Conservation (phyloP, 2,113 vertebrate species). For the Cottus gobio region DNA sequence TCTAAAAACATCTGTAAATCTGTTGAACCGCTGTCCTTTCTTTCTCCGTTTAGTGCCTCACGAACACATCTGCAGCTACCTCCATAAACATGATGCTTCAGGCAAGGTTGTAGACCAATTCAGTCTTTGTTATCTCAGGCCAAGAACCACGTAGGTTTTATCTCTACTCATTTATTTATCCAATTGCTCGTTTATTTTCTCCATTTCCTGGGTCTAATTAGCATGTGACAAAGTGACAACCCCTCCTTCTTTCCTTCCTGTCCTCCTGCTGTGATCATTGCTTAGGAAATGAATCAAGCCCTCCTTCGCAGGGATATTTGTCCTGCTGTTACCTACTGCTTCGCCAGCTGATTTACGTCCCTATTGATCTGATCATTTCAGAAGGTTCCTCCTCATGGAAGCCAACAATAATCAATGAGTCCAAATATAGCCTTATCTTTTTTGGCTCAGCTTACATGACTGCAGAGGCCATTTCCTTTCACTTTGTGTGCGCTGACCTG, state of each 20-base stretch:
- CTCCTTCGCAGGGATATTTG: conserved; percentile 30
- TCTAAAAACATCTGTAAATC: conserved; percentile 66
- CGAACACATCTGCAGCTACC: conserved; percentile 16
- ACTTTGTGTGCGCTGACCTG: conserved; percentile 19
- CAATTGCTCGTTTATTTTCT: conserved; percentile 70
- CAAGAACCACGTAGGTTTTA: conserved; percentile 62
- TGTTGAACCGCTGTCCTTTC: conserved; percentile 22
- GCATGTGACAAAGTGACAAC: conserved; percentile 39
- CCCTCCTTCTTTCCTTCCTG: conserved; percentile 65
- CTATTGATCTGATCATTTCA: conserved; percentile 69
- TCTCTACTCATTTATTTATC: conserved; percentile 66
- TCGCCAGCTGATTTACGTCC: conserved; percentile 51
- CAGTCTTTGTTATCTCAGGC: conserved; percentile 53
- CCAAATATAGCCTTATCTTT: conserved; percentile 63
- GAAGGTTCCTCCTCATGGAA: conserved; percentile 58
- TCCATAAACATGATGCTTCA: background rate
- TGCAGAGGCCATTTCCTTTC: conserved; percentile 41
- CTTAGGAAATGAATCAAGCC: conserved; percentile 57
- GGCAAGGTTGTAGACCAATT: conserved; percentile 25
- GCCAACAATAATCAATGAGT: conserved; percentile 62
- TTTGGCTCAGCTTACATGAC: conserved; percentile 60
- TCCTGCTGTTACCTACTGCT: conserved; percentile 49
- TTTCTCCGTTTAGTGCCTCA: conserved; percentile 9
- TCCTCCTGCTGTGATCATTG: conserved; percentile 44
- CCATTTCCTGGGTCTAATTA: conserved; percentile 61